Conservation (phyloP, 1,140 invertebrate genomes). For the Leptinotarsa texana region DNA sequence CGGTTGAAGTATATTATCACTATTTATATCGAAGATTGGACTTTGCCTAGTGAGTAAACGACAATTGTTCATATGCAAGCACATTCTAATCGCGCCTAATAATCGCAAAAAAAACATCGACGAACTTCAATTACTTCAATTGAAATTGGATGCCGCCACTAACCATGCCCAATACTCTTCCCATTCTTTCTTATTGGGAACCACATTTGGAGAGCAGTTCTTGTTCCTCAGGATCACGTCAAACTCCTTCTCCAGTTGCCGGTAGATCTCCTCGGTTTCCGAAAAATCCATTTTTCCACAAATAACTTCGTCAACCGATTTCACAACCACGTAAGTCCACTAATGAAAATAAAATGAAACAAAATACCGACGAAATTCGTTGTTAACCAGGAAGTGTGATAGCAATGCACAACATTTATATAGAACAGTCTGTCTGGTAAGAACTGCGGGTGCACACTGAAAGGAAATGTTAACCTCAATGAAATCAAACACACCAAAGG, state of each 20-base stretch:
- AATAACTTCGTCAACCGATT: background rate
- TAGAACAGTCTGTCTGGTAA: background rate
- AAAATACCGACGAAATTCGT: background rate
- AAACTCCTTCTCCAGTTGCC: constrained; percentile 36
- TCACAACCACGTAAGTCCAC: background rate
- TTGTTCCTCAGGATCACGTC: constrained; percentile 34
- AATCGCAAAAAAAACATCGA: background rate
- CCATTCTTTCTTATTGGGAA: constrained; percentile 36
- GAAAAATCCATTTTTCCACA: constrained; percentile 7
- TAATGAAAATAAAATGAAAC: constrained; percentile 9
- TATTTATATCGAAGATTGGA: too few relatives aligned
- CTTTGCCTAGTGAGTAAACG: too few relatives aligned
- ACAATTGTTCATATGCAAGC: too few relatives aligned
- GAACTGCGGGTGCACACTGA: background rate
- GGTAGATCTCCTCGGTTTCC: background rate
- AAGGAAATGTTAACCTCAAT: constrained; percentile 3
- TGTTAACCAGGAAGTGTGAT: constrained; percentile 8
- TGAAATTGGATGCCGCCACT: constrained; percentile 13
- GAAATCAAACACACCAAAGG: background rate
- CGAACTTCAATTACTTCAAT: background rate
- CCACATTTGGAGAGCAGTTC: constrained; percentile 16
- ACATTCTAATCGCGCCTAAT: background rate
- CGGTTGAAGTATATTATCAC: too few relatives aligned
- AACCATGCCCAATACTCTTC: constrained; percentile 49
- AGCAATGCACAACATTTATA: background rate